These are phyloP conservation scores for Mormyrus lacerda DNA, from an alignment of 2,113 vertebrate genomes.

Conservation along the genomic window DNA sequence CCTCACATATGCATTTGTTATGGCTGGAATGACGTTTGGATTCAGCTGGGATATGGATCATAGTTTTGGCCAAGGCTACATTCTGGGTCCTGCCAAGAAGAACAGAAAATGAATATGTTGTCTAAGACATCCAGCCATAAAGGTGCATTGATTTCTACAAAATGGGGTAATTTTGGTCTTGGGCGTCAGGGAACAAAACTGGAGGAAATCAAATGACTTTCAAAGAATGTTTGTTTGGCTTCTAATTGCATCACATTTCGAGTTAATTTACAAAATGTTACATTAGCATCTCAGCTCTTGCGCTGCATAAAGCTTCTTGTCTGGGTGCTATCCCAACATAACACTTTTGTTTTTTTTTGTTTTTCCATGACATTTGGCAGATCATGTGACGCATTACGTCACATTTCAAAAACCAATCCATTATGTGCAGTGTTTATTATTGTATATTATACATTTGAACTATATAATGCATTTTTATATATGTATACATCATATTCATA, in stretches of 20 bases:
- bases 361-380: background rate
- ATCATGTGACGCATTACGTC: background rate
- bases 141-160: background rate
- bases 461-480: background rate
- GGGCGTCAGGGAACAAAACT: background rate
- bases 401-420: background rate
- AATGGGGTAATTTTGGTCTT: background rate
- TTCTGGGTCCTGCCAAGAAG: background rate
- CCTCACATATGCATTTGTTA: background rate
- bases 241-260: background rate
- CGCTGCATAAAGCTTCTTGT: background rate
- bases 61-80: background rate
- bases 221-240: background rate
- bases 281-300: background rate
- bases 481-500: background rate
- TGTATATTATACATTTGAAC: background rate
- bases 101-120: constrained; percentile 2
- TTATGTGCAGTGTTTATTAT: background rate
- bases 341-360: background rate
- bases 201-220: background rate
- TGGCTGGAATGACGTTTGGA: background rate
- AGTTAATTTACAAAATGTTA: background rate
- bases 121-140: background rate
- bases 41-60: background rate
- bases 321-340: background rate